Evolutionary conservation across 2,888 invertebrate genomes (phyloP).

Genomic region (Eilema sororculum): DNA sequence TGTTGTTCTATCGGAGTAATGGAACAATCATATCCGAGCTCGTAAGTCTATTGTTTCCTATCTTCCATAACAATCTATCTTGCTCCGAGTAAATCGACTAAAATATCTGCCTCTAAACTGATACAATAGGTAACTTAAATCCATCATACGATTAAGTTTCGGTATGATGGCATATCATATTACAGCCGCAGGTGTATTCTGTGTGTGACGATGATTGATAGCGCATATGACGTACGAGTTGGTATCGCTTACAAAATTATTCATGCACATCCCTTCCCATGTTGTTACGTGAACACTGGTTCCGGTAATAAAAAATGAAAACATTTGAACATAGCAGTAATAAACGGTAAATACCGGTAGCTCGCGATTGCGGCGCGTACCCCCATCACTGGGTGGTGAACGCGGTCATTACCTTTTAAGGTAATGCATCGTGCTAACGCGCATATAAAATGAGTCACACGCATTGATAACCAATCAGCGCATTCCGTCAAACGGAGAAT

Average conservation of each 20-base stretch:
- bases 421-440: too few species aligned
- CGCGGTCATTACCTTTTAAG: too few species aligned
- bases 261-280: conserved; percentile 27
- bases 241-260: conserved; percentile 51
- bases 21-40: background rate
- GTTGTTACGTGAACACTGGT: too few species aligned
- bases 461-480: too few species aligned
- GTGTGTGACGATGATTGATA: conserved; percentile 50
- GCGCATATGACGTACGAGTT: conserved; percentile 41
- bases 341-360: too few species aligned
- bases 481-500: too few species aligned
- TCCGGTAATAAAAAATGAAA: too few species aligned
- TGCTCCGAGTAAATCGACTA: background rate
- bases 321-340: too few species aligned
- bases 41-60: background rate
- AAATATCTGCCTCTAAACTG: conserved; percentile 12
- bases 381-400: too few species aligned
- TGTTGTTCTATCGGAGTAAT: background rate
- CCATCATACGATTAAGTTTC: conserved; percentile 44
- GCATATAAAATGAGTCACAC: too few species aligned
- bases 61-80: conserved; percentile 21
- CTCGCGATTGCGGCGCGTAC: too few species aligned
- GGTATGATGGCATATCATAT: conserved; percentile 45
- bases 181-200: conserved; percentile 54
- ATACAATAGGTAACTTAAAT: conserved; percentile 26